These are phyloP conservation scores for Dermolepida albohirtum DNA, from an alignment of 2,888 invertebrate genomes.

Conservation along the genomic window DNA sequence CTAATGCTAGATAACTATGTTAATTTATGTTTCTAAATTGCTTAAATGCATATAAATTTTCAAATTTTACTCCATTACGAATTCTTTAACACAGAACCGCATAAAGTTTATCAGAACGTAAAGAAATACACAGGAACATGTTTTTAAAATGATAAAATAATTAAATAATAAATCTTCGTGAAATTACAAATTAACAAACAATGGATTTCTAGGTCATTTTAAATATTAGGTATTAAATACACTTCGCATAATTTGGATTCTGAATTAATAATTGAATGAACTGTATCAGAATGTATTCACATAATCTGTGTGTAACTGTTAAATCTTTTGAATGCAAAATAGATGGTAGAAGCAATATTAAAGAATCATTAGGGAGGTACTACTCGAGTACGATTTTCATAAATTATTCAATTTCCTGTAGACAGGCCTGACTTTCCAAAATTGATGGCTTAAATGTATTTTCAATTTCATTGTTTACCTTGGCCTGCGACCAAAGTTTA, in stretches of 20 bases:
- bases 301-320: no score
- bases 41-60: slow-evolving; percentile 35
- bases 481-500: slow-evolving; percentile 17
- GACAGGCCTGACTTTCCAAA: slow-evolving; percentile 12
- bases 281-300: no score
- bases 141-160: slow-evolving; percentile 24
- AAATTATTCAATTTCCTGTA: slow-evolving; percentile 27
- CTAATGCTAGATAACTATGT: slow-evolving; percentile 26
- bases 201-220: slow-evolving; percentile 23
- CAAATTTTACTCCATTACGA: slow-evolving; percentile 26
- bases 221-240: slow-evolving; percentile 7
- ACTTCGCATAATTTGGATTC: no score
- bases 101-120: slow-evolving; percentile 38
- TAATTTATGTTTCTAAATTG: slow-evolving; percentile 32
- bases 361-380: not conserved
- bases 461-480: slow-evolving; percentile 21
- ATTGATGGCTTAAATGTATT: slow-evolving; percentile 8
- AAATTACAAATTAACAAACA: slow-evolving; percentile 22
- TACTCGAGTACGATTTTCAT: not conserved
- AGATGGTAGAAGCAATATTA: not conserved
- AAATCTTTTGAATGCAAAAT: no score
- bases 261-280: no score
- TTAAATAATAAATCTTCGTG: slow-evolving; percentile 25
- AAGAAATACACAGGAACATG: slow-evolving; percentile 6
- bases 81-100: slow-evolving; percentile 23